Percentiles rank a stretch among this genome's conserved stretches.
Conservation (phyloP, 2,113 vertebrate genomes). For the Solea solea region DNA sequence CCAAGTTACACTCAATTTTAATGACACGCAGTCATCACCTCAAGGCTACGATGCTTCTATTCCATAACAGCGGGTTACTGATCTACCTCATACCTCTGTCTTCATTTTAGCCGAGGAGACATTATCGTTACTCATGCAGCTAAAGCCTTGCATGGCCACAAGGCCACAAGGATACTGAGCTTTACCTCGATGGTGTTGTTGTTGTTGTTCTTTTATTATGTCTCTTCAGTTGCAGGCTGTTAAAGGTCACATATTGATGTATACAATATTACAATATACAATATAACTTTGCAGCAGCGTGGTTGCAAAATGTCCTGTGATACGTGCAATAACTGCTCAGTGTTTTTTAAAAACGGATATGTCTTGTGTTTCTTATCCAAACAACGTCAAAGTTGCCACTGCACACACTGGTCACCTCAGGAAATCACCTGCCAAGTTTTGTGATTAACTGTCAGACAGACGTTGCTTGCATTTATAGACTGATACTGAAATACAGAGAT, state of each 20-base stretch:
- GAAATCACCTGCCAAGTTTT: too few relatives aligned
- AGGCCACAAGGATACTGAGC: constrained; percentile 20
- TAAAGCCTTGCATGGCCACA: neutral
- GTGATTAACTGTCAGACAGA: too few relatives aligned
- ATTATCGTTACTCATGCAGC: constrained; percentile 21
- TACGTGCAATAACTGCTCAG: too few relatives aligned
- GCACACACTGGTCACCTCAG: too few relatives aligned
- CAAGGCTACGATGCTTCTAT: neutral
- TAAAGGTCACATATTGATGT: neutral
- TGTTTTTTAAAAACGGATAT: too few relatives aligned
- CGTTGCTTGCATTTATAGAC: neutral
- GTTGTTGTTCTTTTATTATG: constrained; percentile 1
- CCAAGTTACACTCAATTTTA: constrained; percentile 11
- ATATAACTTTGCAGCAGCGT: too few relatives aligned
- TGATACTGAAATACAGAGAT: too few relatives aligned
- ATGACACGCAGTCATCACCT: constrained; percentile 45
- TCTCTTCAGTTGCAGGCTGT: neutral
- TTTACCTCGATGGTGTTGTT: neutral
- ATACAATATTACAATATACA: too few relatives aligned
- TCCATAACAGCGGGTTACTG: neutral
- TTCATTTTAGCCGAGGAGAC: neutral
- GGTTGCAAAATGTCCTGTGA: too few relatives aligned
- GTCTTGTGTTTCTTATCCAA: too few relatives aligned
- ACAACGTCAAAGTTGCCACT: too few relatives aligned
- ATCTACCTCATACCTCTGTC: neutral